Conservation (phyloP, 2,113 vertebrate genomes). For the Callithrix jacchus region DNA sequence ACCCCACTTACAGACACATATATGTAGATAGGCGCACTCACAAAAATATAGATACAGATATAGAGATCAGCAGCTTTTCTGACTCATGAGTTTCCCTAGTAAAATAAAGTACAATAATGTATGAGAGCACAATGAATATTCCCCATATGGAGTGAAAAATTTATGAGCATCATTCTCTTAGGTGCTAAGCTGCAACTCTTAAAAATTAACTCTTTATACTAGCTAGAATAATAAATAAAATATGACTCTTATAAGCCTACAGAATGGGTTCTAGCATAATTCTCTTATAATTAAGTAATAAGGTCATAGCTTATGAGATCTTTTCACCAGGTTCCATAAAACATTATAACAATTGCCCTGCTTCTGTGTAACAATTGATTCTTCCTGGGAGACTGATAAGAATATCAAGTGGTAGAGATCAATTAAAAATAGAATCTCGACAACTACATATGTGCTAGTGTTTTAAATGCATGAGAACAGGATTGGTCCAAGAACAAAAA, state of each 20-base stretch:
- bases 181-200: background rate
- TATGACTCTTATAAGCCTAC: background rate
- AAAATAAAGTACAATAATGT: background rate
- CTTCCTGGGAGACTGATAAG: background rate
- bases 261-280: slow-evolving; percentile 10
- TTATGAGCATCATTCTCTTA: background rate
- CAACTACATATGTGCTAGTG: background rate
- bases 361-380: background rate
- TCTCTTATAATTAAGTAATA: slow-evolving; percentile 47
- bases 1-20: background rate
- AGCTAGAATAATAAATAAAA: slow-evolving; percentile 36
- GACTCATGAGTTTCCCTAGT: background rate
- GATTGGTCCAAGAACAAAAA: background rate
- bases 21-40: background rate
- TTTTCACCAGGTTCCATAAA: slow-evolving; percentile 22
- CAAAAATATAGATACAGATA: too few species aligned
- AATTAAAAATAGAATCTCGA: background rate
- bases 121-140: background rate
- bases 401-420: background rate
- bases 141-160: background rate
- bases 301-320: slow-evolving; percentile 4
- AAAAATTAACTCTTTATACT: slow-evolving; percentile 20
- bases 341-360: background rate
- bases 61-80: background rate
- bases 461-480: background rate